Percentiles rank a stretch among this genome's conserved stretches.
These are phyloP conservation scores for Sciurus niger DNA, from an alignment of 2,113 vertebrate species.

Conservation along the genomic window DNA sequence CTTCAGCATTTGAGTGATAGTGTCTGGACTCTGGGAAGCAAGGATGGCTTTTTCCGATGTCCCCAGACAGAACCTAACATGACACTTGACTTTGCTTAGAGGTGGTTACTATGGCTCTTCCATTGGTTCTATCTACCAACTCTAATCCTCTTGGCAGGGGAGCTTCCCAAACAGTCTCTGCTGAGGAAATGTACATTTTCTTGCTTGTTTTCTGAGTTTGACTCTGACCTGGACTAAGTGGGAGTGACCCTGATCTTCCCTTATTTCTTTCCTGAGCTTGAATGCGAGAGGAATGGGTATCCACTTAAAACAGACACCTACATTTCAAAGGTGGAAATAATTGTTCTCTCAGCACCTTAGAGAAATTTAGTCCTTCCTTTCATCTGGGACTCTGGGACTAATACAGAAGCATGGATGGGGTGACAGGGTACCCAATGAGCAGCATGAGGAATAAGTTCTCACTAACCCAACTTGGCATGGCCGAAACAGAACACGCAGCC, in stretches of 20 bases:
- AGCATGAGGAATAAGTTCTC: background rate
- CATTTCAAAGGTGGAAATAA: background rate
- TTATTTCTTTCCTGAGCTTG: background rate
- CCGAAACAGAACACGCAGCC: constrained; percentile 99
- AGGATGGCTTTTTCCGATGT: background rate
- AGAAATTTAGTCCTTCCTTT: background rate
- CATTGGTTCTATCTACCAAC: background rate
- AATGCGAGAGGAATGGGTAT: background rate
- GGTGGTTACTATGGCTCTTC: background rate
- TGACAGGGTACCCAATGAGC: rapidly evolving
- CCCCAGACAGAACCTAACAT: rapidly evolving
- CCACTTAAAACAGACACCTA: rapidly evolving
- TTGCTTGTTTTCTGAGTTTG: background rate
- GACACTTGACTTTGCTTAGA: background rate
- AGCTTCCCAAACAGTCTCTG: background rate
- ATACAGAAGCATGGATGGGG: rapidly evolving
- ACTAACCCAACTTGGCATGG: constrained; percentile 97
- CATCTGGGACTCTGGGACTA: background rate
- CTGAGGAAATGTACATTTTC: background rate
- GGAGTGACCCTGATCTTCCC: background rate
- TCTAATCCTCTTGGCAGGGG: background rate
- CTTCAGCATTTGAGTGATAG: rapidly evolving
- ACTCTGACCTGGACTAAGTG: background rate
- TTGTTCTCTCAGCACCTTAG: background rate
- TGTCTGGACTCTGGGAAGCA: background rate